Base-by-base conservation (phyloP, 2,797 vertebrate species). In the Neoniphon sammara region DNA sequence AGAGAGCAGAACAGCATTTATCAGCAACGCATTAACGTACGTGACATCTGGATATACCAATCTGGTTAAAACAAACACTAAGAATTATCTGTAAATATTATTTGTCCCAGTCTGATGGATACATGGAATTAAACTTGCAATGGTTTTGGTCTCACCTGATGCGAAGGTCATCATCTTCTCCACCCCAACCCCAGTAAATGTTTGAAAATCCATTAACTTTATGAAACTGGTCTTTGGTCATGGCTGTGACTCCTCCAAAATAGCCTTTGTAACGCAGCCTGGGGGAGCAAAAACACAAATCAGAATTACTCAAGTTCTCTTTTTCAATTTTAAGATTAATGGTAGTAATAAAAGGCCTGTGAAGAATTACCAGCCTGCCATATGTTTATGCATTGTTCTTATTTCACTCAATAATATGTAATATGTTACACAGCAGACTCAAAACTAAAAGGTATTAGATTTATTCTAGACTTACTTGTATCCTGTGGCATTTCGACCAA, bases 181-280 rank as follows among this genome's bases (percentile, higher is more conserved):
- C 97, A 30, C 98, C 98, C 97, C 98, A 99, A 47, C 98, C 98
- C 98, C 98, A 99, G 94, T 99, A 99, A 49, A 81, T 93, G 93
- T 99, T 99, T 65, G 98, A 96, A 90, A 99, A 99, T 81, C 98
- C 97, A 76, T 99, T 99, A 64, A 98, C 96, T 88, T 90, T 91
- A 73, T 80, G 83, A 90, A 99, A 98, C 63, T 99, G 98, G 2
- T 97, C 93, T 90, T 80, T 94, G 67, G 94, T 96, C 94, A 99
- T 90, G 60, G 97, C 97, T 52, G 97, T 97, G 61, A 98, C 98
- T 34, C 97, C 98, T 75, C 98, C 98, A 88, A 99, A 99, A 91
- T 99, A 99, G 7, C 96, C 96, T 67, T 89, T 94, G 90, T 99
- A 99, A 66, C 94, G 93, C 84, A 99, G 91, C 92, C 97, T 99